These are phyloP conservation scores for Andrena hattorfiana DNA, from an alignment of 2,888 invertebrate species.

Conservation along the genomic window DNA sequence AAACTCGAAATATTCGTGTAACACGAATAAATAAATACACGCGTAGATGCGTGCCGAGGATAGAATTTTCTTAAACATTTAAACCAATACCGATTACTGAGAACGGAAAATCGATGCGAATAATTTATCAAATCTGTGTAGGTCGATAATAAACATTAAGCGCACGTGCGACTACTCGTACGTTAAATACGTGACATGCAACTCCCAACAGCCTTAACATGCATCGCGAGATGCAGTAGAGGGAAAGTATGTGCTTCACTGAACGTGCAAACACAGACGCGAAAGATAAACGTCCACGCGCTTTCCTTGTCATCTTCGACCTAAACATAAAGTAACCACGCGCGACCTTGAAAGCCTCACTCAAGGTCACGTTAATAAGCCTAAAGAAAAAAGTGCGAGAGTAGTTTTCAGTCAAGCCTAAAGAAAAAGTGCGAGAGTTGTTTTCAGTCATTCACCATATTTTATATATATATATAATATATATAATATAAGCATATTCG, in stretches of 20 bases:
- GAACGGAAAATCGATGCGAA: background rate
- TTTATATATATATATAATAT: background rate
- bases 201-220: background rate
- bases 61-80: too few species aligned
- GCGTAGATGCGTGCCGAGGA: too few species aligned
- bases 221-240: conserved; percentile 4
- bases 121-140: background rate
- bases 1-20: background rate
- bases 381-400: background rate
- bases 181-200: conserved; percentile 5
- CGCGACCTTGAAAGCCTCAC: conserved; percentile 18
- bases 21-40: too few species aligned
- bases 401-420: background rate
- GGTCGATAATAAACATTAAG: conserved; percentile 13
- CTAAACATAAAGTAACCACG: conserved; percentile 20
- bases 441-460: background rate
- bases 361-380: conserved; percentile 26
- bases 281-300: conserved; percentile 25
- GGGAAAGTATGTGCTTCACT: conserved; percentile 16
- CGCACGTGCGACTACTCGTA: background rate
- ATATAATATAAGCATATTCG: too few species aligned
- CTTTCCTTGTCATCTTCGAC: conserved; percentile 27
- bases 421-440: background rate
- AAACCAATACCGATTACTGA: too few species aligned
- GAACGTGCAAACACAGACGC: conserved; percentile 3